Conservation (phyloP, 2,888 invertebrate species). For the Drosophila meridiana region DNA sequence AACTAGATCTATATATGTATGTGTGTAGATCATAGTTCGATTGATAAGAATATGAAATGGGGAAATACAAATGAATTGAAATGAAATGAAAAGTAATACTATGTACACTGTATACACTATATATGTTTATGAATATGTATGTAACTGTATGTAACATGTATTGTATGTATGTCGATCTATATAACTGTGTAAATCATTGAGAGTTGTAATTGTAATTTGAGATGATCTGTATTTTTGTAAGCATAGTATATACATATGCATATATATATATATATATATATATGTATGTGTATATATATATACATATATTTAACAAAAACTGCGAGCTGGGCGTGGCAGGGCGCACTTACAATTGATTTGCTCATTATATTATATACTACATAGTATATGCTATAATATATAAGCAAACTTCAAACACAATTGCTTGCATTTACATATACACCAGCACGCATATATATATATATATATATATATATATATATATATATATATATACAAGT, state of each 20-base stretch:
- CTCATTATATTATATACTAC: conserved; percentile 49
- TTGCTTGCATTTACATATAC: conserved; percentile 60
- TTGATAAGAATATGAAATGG: conserved; percentile 27
- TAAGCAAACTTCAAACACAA: conserved; percentile 16
- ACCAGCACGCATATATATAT: conserved; percentile 14
- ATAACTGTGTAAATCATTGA: conserved; percentile 72
- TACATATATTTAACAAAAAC: conserved; percentile 52
- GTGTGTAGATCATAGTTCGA: conserved; percentile 29
- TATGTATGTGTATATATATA: conserved; percentile 55
- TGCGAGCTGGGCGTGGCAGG: conserved; percentile 46
- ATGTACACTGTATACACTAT: conserved; percentile 53
- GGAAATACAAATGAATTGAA: conserved; percentile 6
- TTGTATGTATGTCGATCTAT: conserved; percentile 63
- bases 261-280: conserved; percentile 53
- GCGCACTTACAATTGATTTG: conserved; percentile 61
- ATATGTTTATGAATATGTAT: conserved; percentile 57
- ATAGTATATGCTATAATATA: conserved; percentile 37
- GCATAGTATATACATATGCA: conserved; percentile 49
- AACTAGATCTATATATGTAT: neutral
- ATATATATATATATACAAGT: conserved; percentile 9
- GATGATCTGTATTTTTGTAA: conserved; percentile 79
- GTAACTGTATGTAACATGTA: conserved; percentile 47
- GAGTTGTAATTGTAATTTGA: conserved; percentile 70
- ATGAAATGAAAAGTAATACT: conserved; percentile 28
- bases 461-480: conserved; percentile 4